Evolutionary conservation across 1,140 invertebrate species (phyloP), one percentile per base, ranked within the genome.

Genomic region (Atta texana): DNA sequence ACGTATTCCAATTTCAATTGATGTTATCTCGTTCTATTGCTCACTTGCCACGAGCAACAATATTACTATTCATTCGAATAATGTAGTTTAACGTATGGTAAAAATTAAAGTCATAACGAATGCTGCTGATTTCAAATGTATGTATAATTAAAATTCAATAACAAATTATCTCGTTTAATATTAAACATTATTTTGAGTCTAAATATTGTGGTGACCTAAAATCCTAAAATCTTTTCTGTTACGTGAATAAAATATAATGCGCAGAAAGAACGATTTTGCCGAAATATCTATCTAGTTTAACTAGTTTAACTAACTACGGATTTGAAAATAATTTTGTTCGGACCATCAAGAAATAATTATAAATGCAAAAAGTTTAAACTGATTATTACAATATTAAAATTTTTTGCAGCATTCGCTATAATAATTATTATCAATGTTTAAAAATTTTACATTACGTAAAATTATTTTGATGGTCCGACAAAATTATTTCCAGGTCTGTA

Each of bases 21-120:
- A 51, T 10, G 8, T 75, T 81, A 44, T 34, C 39, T 44, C 31
- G 21, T 81, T 71, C 28, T 24, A 21, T 34, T 24, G 24, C 24
- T n/a, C 24, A 14, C 24, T 5, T 8, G 14, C 3, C 44, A 14
- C 24, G 8, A 1, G 18, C 39, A 31, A 61, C 34, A 44, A 51
- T 51, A 51, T 31, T 66, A 51, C 21, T 66, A 78, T 78, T 72
- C 16, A 51, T 61, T 57, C 4, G 14, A 84, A 84, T 84, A 28
- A 84, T 34, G 31, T 21, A 75, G 14, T 82, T 51, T 49, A 74
- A 1, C 51, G 5, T 57, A 28, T 16, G 14, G 16, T 28, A 69
- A 49, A 59, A 21, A 71, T 57, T 24, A 57, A 55, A n/a, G 14
- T 31, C 12, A 18, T 51, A 57, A 18, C 21, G 18, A 31, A 39